phyloP scores from a whole-genome alignment of 2,797 vertebrate species.

The Tympanoctomys barrerae region DNA sequence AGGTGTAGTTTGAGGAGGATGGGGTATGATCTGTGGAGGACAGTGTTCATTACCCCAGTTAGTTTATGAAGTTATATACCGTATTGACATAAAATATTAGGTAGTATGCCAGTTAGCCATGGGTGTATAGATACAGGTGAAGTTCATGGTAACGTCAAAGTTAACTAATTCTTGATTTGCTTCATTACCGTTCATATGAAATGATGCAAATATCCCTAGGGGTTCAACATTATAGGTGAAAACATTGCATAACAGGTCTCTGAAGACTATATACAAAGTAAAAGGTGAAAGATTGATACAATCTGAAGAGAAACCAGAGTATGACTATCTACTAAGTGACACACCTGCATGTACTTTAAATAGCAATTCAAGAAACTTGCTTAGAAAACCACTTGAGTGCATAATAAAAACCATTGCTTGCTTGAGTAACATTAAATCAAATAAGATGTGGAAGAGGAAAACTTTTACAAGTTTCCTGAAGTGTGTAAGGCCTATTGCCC shows the following conservation, averaged over 20 bases:
- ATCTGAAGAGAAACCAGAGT: no score
- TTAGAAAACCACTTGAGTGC: slow-evolving; percentile 62
- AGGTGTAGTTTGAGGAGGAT: not conserved
- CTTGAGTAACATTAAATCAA: slow-evolving; percentile 27
- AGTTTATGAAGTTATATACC: not conserved
- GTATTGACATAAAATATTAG: not conserved
- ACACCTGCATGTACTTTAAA: slow-evolving; percentile 50
- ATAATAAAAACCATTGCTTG: slow-evolving; percentile 21
- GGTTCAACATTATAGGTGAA: slow-evolving; percentile 23
- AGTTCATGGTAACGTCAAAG: not conserved
- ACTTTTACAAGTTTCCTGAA: slow-evolving; percentile 65
- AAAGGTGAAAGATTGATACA: no score
- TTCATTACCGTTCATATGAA: slow-evolving; percentile 18
- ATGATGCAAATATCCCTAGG: slow-evolving; percentile 8
- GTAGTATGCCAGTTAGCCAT: not conserved
- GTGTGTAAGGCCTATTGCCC: slow-evolving; percentile 34
- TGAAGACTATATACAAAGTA: not conserved
- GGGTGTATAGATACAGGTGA: not conserved
- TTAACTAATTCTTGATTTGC: slow-evolving; percentile 34
- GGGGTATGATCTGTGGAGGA: not conserved
- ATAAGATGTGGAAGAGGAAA: slow-evolving; percentile 56
- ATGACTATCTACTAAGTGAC: slow-evolving; percentile 11
- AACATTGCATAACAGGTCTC: not conserved
- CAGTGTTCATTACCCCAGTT: not conserved
- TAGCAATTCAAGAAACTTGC: slow-evolving; percentile 20